phyloP scores from a whole-genome alignment of 2,797 vertebrate genomes.

The Poeciliopsis gracilis region DNA sequence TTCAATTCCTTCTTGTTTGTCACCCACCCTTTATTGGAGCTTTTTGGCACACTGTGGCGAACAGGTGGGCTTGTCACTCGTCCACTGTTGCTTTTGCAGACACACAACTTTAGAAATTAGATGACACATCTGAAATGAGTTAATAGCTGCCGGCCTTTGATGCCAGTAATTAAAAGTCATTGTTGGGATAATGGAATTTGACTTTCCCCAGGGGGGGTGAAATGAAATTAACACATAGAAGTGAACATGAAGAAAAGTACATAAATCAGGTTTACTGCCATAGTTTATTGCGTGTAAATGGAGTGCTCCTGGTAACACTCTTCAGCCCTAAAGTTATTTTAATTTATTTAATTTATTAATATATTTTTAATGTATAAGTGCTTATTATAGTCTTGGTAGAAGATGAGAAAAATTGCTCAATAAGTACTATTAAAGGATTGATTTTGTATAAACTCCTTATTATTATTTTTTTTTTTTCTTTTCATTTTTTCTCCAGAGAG shows the following conservation, averaged over 20 bases:
- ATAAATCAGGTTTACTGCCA: conserved; percentile 37
- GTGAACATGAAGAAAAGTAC: conserved; percentile 27
- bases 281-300: conserved; percentile 30
- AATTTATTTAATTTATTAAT: conserved; percentile 12
- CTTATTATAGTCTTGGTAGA: background rate
- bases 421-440: background rate
- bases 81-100: conserved; percentile 48
- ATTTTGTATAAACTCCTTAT: background rate
- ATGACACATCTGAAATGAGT: conserved; percentile 67
- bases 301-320: conserved; percentile 18
- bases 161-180: conserved; percentile 77
- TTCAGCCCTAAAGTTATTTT: conserved; percentile 10
- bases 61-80: conserved; percentile 74
- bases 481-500: conserved; percentile 73
- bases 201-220: conserved; percentile 24
- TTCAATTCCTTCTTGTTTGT: conserved; percentile 76
- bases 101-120: conserved; percentile 60
- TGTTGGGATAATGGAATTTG: conserved; percentile 71
- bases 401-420: background rate
- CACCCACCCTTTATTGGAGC: conserved; percentile 66
- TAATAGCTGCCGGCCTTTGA: conserved; percentile 62
- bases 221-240: conserved; percentile 38
- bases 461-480: conserved; percentile 3
- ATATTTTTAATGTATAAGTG: conserved; percentile 22
- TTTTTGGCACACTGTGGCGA: conserved; percentile 67